Evolutionary conservation across 2,797 vertebrate species (phyloP).

Genomic region (Propithecus deckenii): DNA sequence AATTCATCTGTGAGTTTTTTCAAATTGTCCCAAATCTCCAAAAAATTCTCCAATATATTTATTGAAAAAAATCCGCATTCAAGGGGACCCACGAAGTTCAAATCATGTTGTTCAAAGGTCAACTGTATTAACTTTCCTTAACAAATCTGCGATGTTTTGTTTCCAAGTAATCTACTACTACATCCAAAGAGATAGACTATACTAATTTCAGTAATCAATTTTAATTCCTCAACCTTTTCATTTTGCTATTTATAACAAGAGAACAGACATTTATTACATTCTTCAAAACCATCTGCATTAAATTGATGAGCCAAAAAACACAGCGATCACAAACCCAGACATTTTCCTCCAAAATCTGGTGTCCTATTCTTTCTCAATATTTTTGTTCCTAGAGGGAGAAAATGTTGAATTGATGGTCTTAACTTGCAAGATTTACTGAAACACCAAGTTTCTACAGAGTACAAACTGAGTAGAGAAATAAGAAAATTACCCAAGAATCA

Average conservation of each 20-base stretch:
- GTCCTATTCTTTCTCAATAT: background rate
- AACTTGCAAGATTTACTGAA: constrained; percentile 34
- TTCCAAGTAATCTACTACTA: background rate
- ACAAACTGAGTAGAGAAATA: background rate
- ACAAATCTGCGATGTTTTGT: background rate
- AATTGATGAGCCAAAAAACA: constrained; percentile 32
- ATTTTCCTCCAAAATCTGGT: background rate
- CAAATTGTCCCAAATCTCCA: background rate
- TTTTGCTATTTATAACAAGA: constrained; percentile 47
- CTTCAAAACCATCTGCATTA: constrained; percentile 39
- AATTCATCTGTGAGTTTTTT: background rate
- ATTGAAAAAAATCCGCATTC: background rate
- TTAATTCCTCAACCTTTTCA: constrained; percentile 37
- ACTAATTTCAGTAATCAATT: constrained; percentile 34
- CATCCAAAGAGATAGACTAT: background rate
- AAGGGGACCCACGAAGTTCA: background rate
- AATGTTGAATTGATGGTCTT: background rate
- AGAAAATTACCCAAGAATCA: constrained; percentile 11
- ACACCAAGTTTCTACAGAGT: background rate
- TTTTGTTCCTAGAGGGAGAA: background rate
- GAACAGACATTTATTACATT: background rate
- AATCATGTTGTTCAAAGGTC: background rate
- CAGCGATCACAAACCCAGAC: constrained; percentile 4
- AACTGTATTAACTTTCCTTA: background rate
- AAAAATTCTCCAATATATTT: background rate